Evolutionary conservation across 2,888 invertebrate species (phyloP), one percentile per base, ranked within the genome.

Genomic region (Apodemia mormo): DNA sequence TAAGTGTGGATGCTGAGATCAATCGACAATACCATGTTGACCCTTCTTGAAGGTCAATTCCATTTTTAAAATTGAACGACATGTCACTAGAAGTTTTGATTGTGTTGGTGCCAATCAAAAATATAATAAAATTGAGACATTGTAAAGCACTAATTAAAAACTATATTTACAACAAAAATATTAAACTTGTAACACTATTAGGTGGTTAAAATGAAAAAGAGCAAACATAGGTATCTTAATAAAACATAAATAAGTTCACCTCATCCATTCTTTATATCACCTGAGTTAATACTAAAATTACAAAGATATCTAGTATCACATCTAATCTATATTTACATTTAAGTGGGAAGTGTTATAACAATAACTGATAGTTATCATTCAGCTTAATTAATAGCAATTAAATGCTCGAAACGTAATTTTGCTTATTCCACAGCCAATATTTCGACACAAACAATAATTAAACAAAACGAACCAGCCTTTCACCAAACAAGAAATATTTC

Each of bases 201-300:
- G 49, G 49, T 49, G 49, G 49, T 49, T 12, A 14, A 14, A 49
- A 45, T 49, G 12, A 49, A 49, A 49, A 14, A 4, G 12, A 49
- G 49, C 4, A 49, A 49, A 73, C 72, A 73, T 40, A 40, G 67
- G 56, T 67, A 72, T 68, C 70, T 75, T 72, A 69, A 71, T 70
- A 71, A 74, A 45, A 69, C 70, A 73, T 65, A 66, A 71, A 71
- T 81, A 85, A 85, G 83, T 84, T 79, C 84, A 85, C 73, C 84
- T 80, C 85, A 85, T 84, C 82, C 82, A 79, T 73, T 76, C 61
- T 30, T 10, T 29, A 33, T 49, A 10, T 33, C 30, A 61, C 61
- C 30, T 6, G 30, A 61, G 54, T 68, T 71, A 71, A 66, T 56
- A 29, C 71, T 71, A 71, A 68, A 49, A 71, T 66, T 66, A 71